phyloP scores from a whole-genome alignment of 2,888 invertebrate genomes.

The Balanococcus diminutus region DNA sequence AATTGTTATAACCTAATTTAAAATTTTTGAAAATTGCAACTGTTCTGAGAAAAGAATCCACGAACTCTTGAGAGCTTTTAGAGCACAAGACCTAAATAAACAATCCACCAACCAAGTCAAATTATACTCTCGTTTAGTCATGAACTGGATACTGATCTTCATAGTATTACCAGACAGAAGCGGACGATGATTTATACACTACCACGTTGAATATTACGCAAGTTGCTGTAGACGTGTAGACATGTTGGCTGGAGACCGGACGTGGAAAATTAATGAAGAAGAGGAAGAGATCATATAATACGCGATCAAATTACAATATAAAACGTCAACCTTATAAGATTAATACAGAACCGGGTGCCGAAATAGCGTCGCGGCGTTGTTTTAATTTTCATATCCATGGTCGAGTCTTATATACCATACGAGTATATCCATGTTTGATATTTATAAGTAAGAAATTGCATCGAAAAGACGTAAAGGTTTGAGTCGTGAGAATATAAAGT shows the following conservation, averaged over 20 bases:
- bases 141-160: too few relatives aligned
- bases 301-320: not conserved
- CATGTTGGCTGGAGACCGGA: not conserved
- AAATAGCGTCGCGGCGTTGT: not conserved
- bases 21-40: too few relatives aligned
- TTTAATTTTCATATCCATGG: not conserved
- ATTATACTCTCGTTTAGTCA: too few relatives aligned
- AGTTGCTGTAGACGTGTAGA: too few relatives aligned
- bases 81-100: too few relatives aligned
- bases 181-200: too few relatives aligned
- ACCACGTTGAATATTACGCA: not conserved
- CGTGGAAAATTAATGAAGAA: not conserved
- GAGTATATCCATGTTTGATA: not conserved
- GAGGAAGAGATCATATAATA: not conserved
- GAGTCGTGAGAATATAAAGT: not conserved
- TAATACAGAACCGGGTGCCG: not conserved
- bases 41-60: too few relatives aligned
- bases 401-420: not conserved
- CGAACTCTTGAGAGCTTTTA: too few relatives aligned
- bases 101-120: too few relatives aligned
- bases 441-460: constrained; percentile 6
- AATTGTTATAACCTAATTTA: too few relatives aligned
- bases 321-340: not conserved
- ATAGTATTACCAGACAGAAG: too few relatives aligned
- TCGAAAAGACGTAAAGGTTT: not conserved